Evolutionary conservation across 2,797 vertebrate genomes (phyloP).

Genomic region (Adrianichthys oophorus): DNA sequence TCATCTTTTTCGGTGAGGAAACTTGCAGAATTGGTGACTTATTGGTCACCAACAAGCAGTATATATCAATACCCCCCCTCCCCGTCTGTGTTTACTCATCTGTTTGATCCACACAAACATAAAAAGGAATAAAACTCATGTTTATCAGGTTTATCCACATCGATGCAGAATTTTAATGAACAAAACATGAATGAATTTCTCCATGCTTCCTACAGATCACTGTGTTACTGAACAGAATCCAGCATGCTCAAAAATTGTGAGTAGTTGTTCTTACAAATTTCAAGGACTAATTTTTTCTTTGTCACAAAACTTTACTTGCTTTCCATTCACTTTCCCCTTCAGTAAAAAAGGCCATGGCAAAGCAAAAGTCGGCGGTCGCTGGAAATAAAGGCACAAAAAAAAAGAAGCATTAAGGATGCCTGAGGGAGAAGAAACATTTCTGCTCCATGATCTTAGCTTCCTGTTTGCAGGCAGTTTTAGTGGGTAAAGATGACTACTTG

Average conservation of each 20-base stretch:
- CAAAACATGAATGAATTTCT: background rate
- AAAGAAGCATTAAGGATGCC: no score
- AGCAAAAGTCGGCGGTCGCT: slow-evolving; percentile 89
- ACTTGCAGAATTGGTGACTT: no score
- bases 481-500: no score
- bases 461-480: no score
- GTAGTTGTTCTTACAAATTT: slow-evolving; percentile 42
- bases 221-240: slow-evolving; percentile 90
- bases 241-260: slow-evolving; percentile 93
- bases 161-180: background rate
- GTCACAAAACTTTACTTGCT: background rate
- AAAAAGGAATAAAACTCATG: no score
- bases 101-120: no score
- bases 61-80: no score
- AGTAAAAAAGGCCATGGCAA: slow-evolving; percentile 91
- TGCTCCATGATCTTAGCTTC: no score
- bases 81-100: no score
- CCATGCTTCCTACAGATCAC: slow-evolving; percentile 77
- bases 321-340: slow-evolving; percentile 9
- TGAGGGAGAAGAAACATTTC: no score
- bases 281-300: background rate
- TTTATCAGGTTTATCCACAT: background rate
- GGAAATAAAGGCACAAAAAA: slow-evolving; percentile 77
- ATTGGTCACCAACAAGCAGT: no score
- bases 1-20: no score